These are phyloP conservation scores for Megaleporinus macrocephalus DNA, from an alignment of 2,113 vertebrate genomes.

Conservation along the genomic window DNA sequence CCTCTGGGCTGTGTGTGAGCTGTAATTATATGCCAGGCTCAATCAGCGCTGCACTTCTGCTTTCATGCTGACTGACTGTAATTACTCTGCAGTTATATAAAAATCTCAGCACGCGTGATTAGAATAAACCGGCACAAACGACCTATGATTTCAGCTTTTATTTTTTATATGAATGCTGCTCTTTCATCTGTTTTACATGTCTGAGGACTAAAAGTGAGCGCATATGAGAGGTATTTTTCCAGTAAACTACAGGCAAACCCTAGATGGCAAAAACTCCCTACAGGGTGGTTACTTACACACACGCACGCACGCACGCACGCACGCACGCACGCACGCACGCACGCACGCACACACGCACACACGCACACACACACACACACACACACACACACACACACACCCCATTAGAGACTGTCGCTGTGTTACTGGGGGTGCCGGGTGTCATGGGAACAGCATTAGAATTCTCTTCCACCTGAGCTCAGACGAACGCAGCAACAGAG, in stretches of 20 bases:
- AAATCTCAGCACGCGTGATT: not conserved
- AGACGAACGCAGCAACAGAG: conserved; percentile 48
- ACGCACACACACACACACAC: conserved; percentile 4
- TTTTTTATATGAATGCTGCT: not conserved
- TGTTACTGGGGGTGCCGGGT: conserved; percentile 33
- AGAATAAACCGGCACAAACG: not conserved
- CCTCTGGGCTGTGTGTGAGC: not conserved
- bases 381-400: not conserved
- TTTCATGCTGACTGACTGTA: conserved; percentile 3
- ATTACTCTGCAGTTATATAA: not conserved
- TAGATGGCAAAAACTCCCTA: not conserved
- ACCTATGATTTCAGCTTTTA: not conserved
- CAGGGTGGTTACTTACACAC: not conserved
- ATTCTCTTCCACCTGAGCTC: conserved; percentile 53
- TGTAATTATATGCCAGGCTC: not conserved
- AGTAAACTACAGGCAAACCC: not conserved
- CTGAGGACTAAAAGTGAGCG: not conserved
- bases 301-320: not conserved
- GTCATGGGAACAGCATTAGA: conserved; percentile 51
- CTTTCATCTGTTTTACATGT: not conserved
- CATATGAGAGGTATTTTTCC: not conserved
- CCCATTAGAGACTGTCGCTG: conserved; percentile 9
- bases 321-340: not conserved
- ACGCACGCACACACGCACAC: not conserved
- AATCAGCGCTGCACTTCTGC: not conserved